Conservation (phyloP, 2,797 vertebrate species). For the Sebastes oblongus region DNA sequence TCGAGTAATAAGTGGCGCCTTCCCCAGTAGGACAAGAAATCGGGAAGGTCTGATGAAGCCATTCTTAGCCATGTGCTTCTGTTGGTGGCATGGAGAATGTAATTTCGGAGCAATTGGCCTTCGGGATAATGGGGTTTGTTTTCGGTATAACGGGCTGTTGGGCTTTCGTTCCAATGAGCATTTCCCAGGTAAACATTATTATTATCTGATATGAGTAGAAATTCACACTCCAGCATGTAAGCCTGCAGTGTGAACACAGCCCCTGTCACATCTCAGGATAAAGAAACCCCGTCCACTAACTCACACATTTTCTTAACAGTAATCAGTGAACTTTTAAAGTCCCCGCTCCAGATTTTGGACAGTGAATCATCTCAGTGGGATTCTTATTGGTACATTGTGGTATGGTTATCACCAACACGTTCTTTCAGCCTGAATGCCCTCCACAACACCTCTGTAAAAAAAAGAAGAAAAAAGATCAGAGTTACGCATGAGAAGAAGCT, state of each 20-base stretch:
- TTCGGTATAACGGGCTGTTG: no score
- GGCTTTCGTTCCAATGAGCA: no score
- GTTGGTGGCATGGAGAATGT: no score
- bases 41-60: no score
- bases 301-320: slow-evolving; percentile 7
- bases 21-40: no score
- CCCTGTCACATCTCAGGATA: neutral
- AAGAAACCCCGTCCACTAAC: slow-evolving; percentile 1
- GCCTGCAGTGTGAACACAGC: neutral
- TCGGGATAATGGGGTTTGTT: no score
- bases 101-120: no score
- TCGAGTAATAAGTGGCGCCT: no score
- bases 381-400: slow-evolving; percentile 46
- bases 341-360: neutral
- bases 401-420: slow-evolving; percentile 57
- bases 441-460: slow-evolving; percentile 44
- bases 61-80: no score
- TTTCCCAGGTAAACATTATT: no score
- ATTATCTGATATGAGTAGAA: no score
- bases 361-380: slow-evolving; percentile 35
- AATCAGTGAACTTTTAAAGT: neutral
- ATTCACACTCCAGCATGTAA: neutral
- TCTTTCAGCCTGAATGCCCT: slow-evolving; percentile 62
- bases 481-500: slow-evolving; percentile 75
- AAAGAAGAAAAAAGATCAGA: slow-evolving; percentile 34